Evolutionary conservation across 2,888 invertebrate genomes (phyloP).

Genomic region (Branchellion lobata): DNA sequence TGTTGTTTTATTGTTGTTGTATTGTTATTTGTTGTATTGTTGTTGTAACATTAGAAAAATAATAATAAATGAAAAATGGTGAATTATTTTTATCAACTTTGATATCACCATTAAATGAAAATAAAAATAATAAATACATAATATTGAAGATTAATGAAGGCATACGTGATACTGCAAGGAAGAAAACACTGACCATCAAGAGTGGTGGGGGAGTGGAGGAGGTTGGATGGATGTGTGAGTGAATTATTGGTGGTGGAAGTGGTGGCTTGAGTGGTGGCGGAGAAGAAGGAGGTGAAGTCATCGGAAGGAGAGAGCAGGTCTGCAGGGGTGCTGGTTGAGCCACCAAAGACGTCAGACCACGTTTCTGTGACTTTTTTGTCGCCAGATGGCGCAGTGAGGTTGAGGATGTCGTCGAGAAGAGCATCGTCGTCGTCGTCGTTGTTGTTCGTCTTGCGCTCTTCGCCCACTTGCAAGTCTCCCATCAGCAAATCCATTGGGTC

Average conservation of each 20-base stretch:
- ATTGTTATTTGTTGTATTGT: too few species aligned
- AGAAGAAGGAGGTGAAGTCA: slow-evolving; percentile 4
- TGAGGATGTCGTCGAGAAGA: slow-evolving; percentile 63
- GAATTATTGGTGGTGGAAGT: too few species aligned
- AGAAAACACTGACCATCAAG: too few species aligned
- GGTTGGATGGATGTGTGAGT: neutral
- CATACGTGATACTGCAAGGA: too few species aligned
- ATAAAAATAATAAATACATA: neutral
- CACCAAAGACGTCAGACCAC: slow-evolving; percentile 61
- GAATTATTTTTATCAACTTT: too few species aligned
- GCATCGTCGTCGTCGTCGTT: slow-evolving; percentile 62
- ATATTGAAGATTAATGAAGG: too few species aligned
- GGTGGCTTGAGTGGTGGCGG: neutral
- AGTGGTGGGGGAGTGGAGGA: too few species aligned
- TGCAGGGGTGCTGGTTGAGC: slow-evolving; percentile 40
- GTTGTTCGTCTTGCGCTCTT: slow-evolving; percentile 54
- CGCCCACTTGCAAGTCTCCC: slow-evolving; percentile 58
- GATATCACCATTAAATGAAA: too few species aligned
- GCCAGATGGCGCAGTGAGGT: slow-evolving; percentile 56
- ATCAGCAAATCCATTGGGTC: slow-evolving; percentile 57
- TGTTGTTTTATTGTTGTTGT: too few species aligned
- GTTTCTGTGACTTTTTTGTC: slow-evolving; percentile 57
- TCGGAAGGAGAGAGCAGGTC: slow-evolving; percentile 1
- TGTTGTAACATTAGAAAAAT: too few species aligned
- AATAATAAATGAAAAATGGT: too few species aligned